Percentiles rank a stretch among this genome's conserved stretches.
phyloP scores from a whole-genome alignment of 1,140 invertebrate genomes.

The Pollicipes pollicipes region DNA sequence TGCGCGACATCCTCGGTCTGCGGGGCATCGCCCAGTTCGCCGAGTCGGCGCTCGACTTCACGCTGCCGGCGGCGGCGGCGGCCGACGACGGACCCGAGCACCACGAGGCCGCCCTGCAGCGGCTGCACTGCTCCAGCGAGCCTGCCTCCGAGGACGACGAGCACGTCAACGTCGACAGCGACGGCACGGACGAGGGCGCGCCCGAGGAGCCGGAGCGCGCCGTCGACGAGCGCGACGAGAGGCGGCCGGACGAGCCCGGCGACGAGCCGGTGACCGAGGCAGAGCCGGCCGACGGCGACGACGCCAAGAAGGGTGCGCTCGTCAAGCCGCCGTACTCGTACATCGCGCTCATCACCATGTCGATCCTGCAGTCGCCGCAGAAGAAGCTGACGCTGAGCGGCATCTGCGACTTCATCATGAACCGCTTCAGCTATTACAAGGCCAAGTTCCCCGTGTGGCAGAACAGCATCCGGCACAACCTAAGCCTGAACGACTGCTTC shows the following conservation, averaged over 20 bases:
- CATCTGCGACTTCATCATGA: slow-evolving; percentile 98
- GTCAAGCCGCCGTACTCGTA: slow-evolving; percentile 96
- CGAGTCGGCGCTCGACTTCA: neutral
- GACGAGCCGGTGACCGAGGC: neutral
- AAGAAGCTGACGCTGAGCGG: slow-evolving; percentile 91
- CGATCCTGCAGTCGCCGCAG: slow-evolving; percentile 89
- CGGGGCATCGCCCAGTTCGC: neutral
- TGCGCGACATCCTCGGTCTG: neutral
- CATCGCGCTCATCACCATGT: slow-evolving; percentile 95
- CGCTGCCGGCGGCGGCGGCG: neutral
- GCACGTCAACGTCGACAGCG: slow-evolving; percentile 4
- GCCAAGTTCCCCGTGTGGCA: slow-evolving; percentile 93
- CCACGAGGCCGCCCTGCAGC: too few relatives aligned
- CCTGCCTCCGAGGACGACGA: neutral
- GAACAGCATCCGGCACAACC: slow-evolving; percentile 92
- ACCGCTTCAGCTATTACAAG: slow-evolving; percentile 87
- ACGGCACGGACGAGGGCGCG: neutral
- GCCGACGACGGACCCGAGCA: too few relatives aligned
- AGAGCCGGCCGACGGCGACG: slow-evolving; percentile 10
- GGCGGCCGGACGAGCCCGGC: slow-evolving; percentile 4
- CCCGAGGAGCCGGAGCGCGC: neutral
- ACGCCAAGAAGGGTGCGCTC: slow-evolving; percentile 26
- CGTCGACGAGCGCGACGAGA: neutral
- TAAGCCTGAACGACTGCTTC: slow-evolving; percentile 96
- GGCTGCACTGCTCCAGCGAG: neutral